A percentile compares a stretch with the other conserved stretches of the same genome.
These are phyloP conservation scores for Lophochroa leadbeateri DNA, from an alignment of 2,113 vertebrate genomes.

Conservation along the genomic window DNA sequence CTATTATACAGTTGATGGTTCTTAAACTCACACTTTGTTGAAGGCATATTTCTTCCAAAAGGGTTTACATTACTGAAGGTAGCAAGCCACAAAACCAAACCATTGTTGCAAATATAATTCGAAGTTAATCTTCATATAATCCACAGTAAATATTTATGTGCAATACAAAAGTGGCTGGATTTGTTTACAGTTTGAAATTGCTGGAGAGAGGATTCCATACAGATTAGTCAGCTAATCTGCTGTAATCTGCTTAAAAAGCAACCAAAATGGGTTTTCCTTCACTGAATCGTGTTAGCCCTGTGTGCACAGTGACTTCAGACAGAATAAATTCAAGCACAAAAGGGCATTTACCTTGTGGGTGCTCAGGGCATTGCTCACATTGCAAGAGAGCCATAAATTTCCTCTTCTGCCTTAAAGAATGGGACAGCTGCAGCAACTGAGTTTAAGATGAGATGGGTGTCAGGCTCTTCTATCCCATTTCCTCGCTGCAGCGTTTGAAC, in stretches of 20 bases:
- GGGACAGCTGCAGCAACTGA: background rate
- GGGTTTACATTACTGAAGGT: slow-evolving; percentile 23
- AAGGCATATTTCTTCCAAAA: background rate
- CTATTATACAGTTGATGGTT: background rate
- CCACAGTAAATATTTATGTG: slow-evolving; percentile 54
- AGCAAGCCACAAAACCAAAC: slow-evolving; percentile 26
- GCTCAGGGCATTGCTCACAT: background rate
- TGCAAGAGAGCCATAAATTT: background rate
- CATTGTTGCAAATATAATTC: slow-evolving; percentile 22
- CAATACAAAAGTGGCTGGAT: slow-evolving; percentile 36
- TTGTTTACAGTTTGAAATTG: slow-evolving; percentile 56
- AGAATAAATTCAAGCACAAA: background rate
- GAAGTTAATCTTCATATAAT: slow-evolving; percentile 57
- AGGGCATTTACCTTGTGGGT: background rate
- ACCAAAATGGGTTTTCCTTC: slow-evolving; percentile 10
- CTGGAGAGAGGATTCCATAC: slow-evolving; percentile 44
- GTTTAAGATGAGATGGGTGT: background rate
- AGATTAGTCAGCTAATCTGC: slow-evolving; percentile 65
- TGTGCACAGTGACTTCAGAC: background rate
- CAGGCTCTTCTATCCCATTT: background rate
- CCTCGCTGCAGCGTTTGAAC: background rate
- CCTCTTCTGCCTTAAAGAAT: background rate
- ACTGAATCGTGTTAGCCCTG: background rate
- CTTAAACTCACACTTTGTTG: background rate
- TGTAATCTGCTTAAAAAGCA: slow-evolving; percentile 63